Base-by-base conservation (phyloP, 2,113 vertebrate genomes). In the Caloenas nicobarica region DNA sequence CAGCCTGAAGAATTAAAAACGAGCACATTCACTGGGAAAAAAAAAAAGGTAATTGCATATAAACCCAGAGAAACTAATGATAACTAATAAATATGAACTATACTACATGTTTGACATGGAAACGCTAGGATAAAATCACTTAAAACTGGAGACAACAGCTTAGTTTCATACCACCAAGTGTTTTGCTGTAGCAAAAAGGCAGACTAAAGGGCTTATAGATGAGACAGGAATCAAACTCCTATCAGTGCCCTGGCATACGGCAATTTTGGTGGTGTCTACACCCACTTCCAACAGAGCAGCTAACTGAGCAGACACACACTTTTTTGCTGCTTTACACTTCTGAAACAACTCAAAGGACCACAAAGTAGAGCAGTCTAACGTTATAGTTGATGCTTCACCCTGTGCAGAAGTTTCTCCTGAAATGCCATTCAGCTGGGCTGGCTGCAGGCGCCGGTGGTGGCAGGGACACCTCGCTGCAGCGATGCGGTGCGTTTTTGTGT, bases 381-480 rank as follows among this genome's bases (percentile, higher is more conserved):
- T 53, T 73, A 56, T 13, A n/a, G 29, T 13, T 6, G 13, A 33
- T 26, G 16, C n/a, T 40, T 80, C n/a, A 25, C 0, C 1, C 29
- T n/a, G 13, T 26, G 34, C 40, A 60, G 36, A 64, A 58, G 8
- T 68, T 51, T 81, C 33, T 78, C 26, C 46, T 22, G 66, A 74
- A 70, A 53, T 36, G 33, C 26, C 53, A 11, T 0, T 26, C 66
- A 50, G 9, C 28, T 33, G 16, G 38, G 29, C 16, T 40, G 34
- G 42, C 36, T 62, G 13, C 50, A 29, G 19, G 16, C 38, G 16
- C 48, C 3, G 0, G 31, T 6, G 29, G 53, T 3, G 36, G 51
- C 7, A 29, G 0, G 0, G 31, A 19, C 56, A 56, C 29, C 33
- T 17, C 1, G 13, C 50, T 66, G 46, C 38, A 44, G 56, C 3